A percentile compares a stretch with the other conserved stretches of the same genome.
These are phyloP conservation scores for Triplophysa siluroides DNA, from an alignment of 2,113 vertebrate species.

Conservation along the genomic window DNA sequence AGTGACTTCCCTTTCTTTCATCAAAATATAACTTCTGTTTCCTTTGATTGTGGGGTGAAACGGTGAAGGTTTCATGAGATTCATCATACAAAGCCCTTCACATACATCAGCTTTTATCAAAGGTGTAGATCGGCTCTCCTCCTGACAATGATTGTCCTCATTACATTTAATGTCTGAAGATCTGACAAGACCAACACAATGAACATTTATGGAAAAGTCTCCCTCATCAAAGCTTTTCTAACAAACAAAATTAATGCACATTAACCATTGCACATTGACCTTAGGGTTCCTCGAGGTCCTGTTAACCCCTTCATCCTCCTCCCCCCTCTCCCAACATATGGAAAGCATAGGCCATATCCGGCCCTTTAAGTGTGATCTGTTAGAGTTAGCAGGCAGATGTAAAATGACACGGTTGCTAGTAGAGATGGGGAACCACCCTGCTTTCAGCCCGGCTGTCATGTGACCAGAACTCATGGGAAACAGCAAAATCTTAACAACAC, in stretches of 20 bases:
- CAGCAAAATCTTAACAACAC: background rate
- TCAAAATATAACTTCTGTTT: no score
- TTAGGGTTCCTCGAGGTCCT: background rate
- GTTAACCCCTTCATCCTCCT: background rate
- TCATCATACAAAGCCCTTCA: no score
- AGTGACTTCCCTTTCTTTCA: no score
- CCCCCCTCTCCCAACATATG: slow-evolving; percentile 16
- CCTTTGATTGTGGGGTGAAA: no score
- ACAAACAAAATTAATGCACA: background rate
- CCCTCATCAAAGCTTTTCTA: slow-evolving; percentile 5
- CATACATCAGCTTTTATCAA: no score
- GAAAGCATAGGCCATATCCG: slow-evolving; percentile 4
- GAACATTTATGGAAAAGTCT: slow-evolving; percentile 2
- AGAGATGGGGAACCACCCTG: slow-evolving; percentile 35
- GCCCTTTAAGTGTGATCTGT: slow-evolving; percentile 13
- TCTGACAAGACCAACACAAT: slow-evolving; percentile 8
- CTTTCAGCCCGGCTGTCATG: slow-evolving; percentile 26
- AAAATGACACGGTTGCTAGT: slow-evolving; percentile 45
- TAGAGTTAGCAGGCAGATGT: slow-evolving; percentile 38
- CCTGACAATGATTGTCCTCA: no score
- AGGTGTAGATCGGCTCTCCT: no score
- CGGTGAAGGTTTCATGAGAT: no score
- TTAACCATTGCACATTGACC: background rate
- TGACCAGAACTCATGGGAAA: slow-evolving; percentile 35
- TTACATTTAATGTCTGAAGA: background rate